A percentile compares a stretch with the other conserved stretches of the same genome.
Conservation (phyloP, 2,797 vertebrate species). For the Hemibagrus guttatus region DNA sequence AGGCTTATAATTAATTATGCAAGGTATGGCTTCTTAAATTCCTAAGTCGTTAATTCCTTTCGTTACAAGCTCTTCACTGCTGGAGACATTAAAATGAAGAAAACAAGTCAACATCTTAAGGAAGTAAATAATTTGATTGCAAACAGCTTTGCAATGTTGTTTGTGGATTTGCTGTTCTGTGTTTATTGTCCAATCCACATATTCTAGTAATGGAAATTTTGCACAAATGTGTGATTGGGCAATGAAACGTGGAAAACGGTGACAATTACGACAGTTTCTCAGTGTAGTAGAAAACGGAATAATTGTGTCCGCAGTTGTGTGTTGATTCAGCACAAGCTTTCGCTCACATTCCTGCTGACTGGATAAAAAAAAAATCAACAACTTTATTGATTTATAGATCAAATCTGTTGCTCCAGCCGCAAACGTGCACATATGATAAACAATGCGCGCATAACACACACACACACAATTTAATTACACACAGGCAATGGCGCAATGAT, state of each 20-base stretch:
- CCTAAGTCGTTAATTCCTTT: background rate
- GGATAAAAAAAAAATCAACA: background rate
- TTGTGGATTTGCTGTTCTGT: background rate
- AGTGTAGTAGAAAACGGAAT: background rate
- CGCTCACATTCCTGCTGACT: background rate
- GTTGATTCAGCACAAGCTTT: background rate
- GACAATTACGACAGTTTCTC: background rate
- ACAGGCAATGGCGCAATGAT: background rate
- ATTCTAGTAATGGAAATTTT: background rate
- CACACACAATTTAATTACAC: background rate
- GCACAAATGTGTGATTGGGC: constrained; percentile 4
- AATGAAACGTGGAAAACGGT: background rate
- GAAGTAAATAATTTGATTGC: background rate
- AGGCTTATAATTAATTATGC: background rate
- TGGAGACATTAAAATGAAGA: background rate
- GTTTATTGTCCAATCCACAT: constrained; percentile 42
- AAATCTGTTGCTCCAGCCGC: background rate
- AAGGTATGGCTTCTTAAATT: background rate
- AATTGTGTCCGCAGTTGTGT: background rate
- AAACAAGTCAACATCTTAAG: background rate
- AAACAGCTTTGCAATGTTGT: constrained; percentile 7
- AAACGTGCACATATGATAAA: background rate
- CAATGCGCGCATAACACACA: background rate
- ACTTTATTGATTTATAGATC: background rate
- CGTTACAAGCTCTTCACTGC: background rate